phyloP scores from a whole-genome alignment of 2,888 invertebrate species.

The Agriotes lineatus region DNA sequence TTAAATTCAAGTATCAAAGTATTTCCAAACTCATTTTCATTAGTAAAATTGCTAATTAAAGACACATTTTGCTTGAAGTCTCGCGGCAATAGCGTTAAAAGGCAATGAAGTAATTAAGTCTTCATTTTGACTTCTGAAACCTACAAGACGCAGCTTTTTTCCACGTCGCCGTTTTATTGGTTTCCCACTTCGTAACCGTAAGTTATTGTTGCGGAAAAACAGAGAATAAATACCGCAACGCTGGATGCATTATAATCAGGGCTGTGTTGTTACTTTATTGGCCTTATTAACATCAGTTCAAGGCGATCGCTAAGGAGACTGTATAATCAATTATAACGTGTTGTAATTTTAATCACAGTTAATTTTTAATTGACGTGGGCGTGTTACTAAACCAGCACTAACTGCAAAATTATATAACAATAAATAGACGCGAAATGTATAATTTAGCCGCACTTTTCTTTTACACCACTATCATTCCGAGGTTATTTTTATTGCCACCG shows the following conservation, averaged over 20 bases:
- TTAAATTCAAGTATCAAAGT: too few species aligned
- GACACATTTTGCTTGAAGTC: too few species aligned
- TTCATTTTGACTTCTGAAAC: neutral
- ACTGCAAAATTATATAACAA: constrained; percentile 14
- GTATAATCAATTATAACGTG: constrained; percentile 13
- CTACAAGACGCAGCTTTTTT: neutral
- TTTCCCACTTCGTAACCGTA: neutral
- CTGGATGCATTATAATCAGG: constrained; percentile 24
- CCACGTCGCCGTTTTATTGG: neutral
- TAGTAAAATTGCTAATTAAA: too few species aligned
- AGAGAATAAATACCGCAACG: constrained; percentile 10
- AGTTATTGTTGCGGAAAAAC: constrained; percentile 16
- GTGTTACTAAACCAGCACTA: constrained; percentile 9
- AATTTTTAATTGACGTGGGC: constrained; percentile 16
- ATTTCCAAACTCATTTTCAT: too few species aligned
- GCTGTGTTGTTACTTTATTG: constrained; percentile 15
- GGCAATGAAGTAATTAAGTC: neutral
- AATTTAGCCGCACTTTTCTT: too few species aligned
- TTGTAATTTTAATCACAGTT: constrained; percentile 11
- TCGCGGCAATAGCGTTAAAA: too few species aligned
- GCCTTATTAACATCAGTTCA: constrained; percentile 31
- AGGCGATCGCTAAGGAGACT: constrained; percentile 28
- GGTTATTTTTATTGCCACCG: too few species aligned
- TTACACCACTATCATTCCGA: too few species aligned
- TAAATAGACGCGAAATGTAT: neutral